Evolutionary conservation across 2,888 invertebrate species (phyloP), one percentile per base, ranked within the genome.

Genomic region (Dorcus parallelipipedus): DNA sequence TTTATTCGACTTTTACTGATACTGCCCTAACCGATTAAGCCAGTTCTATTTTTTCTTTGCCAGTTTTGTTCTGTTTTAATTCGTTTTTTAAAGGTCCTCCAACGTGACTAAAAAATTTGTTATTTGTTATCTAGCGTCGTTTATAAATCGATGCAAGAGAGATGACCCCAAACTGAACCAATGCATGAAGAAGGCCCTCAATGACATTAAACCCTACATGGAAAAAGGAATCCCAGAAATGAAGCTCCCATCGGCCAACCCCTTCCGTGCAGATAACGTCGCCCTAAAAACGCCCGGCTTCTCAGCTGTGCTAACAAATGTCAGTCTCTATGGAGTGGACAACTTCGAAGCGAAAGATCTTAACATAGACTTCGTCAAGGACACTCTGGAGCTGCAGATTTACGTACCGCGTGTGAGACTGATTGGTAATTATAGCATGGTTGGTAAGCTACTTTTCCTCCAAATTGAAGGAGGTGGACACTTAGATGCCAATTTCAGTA

Each of bases 401-500:
- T 72, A 67, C n/a, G 64, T 81, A 20, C 80, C 80, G 1, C 67
- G 73, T 41, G 58, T 80, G 26, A 43, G 55, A 23, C 41, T 62
- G 9, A 39, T 33, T 9, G 58, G 56, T n/a, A 41, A 59, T 49
- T 81, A 81, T 63, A 79, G 79, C 42, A 75, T 82, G 2, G 77
- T 78, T 26, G 82, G 82, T 14, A 74, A 78, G 49, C 61, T 82
- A 1, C 67, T 82, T 1, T 67, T 81, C 23, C 66, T 82, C n/a
- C 78, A 79, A 2, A 69, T 81, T 10, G 75, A 71, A 57, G 80
- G 80, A 6, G 70, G 69, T 58, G 82, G 82, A 43, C 73, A 69
- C 48, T 79, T 79, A 64, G 77, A 73, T 61, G 80, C 79, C 61
- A 81, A 81, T 60, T 79, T 81, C 65, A 79, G 81, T 81, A 69